Conservation (phyloP, 92 coral and sea anemone genomes). For the Bergia puertoricense region DNA sequence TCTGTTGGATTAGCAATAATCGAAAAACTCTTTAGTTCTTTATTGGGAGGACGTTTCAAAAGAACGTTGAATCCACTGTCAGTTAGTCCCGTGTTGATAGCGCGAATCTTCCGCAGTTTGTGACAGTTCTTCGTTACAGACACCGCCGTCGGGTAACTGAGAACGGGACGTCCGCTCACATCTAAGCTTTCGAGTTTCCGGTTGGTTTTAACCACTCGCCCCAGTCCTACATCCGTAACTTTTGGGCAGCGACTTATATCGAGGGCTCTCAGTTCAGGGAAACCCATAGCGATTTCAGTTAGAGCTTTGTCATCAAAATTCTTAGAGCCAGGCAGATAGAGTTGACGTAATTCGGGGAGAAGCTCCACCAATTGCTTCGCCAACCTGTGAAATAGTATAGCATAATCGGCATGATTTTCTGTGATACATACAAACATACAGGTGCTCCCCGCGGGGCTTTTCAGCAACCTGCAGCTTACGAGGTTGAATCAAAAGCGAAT, state of each 20-base stretch:
- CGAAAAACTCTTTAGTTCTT: slow-evolving; percentile 25
- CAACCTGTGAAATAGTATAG: slow-evolving; percentile 5
- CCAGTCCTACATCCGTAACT: slow-evolving; percentile 25
- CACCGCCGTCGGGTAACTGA: slow-evolving; percentile 8
- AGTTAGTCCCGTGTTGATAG: slow-evolving; percentile 27
- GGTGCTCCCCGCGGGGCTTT: background rate
- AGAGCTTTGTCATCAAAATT: slow-evolving; percentile 38
- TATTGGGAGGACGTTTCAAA: slow-evolving; percentile 14
- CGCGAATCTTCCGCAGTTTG: slow-evolving; percentile 28
- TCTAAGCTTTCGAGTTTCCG: slow-evolving; percentile 22
- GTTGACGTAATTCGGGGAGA: slow-evolving; percentile 12
- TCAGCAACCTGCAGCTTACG: background rate
- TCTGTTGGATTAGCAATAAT: slow-evolving; percentile 33
- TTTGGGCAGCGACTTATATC: slow-evolving; percentile 38
- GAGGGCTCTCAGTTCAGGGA: slow-evolving; percentile 31
- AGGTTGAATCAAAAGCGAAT: no score
- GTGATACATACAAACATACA: background rate
- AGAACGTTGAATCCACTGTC: slow-evolving; percentile 16
- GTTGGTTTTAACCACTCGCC: slow-evolving; percentile 6
- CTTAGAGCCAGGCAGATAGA: slow-evolving; percentile 30
- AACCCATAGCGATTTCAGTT: slow-evolving; percentile 22
- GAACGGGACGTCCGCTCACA: slow-evolving; percentile 31
- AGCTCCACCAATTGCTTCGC: background rate
- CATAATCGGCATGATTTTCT: no score
- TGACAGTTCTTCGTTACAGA: slow-evolving; percentile 20